These are phyloP conservation scores for Lathronympha strigana DNA, from an alignment of 2,888 invertebrate species.

Conservation along the genomic window DNA sequence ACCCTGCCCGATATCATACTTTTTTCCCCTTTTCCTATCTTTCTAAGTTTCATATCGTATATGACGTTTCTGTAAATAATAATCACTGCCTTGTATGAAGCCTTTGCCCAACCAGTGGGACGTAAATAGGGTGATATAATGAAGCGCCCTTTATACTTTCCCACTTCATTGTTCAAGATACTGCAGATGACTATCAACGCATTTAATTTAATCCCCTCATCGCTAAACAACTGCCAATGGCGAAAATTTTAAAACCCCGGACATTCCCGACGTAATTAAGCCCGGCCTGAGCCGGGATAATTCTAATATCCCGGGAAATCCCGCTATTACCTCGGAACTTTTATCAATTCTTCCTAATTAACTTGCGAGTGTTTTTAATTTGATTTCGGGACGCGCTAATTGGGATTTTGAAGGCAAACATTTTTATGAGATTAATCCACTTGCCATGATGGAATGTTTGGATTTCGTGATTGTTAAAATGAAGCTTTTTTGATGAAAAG, in stretches of 20 bases:
- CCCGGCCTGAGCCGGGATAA: slow-evolving; percentile 67
- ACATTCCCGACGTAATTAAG: slow-evolving; percentile 59
- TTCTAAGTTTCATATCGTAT: too few relatives aligned
- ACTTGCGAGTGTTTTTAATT: slow-evolving; percentile 39
- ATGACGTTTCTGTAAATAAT: too few relatives aligned
- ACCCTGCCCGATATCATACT: too few relatives aligned
- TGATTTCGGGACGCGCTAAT: slow-evolving; percentile 66
- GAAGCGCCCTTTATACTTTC: neutral
- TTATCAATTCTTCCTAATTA: slow-evolving; percentile 67
- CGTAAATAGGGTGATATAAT: too few relatives aligned
- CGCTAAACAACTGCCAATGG: neutral
- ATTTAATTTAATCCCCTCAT: neutral
- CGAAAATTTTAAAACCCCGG: slow-evolving; percentile 15
- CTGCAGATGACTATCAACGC: neutral
- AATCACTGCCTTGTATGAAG: too few relatives aligned
- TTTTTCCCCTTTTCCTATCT: too few relatives aligned
- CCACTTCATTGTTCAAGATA: neutral
- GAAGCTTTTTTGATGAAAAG: neutral
- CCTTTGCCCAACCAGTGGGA: too few relatives aligned
- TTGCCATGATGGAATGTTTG: slow-evolving; percentile 7
- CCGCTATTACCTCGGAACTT: slow-evolving; percentile 53
- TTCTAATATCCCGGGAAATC: slow-evolving; percentile 64
- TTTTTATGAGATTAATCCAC: slow-evolving; percentile 5
- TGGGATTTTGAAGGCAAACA: slow-evolving; percentile 46
- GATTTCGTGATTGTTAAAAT: slow-evolving; percentile 7